These are phyloP conservation scores for Luehdorfia chinensis DNA, from an alignment of 1,140 invertebrate species.

Conservation along the genomic window DNA sequence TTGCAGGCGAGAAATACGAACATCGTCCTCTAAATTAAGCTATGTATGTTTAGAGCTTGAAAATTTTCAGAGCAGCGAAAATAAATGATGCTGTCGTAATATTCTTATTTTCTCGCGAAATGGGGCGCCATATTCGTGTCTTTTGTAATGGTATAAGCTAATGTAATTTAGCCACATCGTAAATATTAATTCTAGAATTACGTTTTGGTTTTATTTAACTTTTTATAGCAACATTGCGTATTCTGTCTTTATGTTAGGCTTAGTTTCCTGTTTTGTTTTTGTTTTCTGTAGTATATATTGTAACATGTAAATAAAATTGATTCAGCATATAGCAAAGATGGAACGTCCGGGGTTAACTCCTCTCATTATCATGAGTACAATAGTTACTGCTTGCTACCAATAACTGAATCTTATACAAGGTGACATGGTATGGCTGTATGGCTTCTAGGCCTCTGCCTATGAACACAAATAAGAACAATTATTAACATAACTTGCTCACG, in stretches of 20 bases:
- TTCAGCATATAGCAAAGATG: too few species aligned
- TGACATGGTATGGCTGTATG: too few species aligned
- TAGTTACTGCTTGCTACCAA: too few species aligned
- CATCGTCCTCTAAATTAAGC: slow-evolving; percentile 13
- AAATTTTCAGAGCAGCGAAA: slow-evolving; percentile 17
- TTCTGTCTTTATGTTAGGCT: neutral
- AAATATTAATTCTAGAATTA: slow-evolving; percentile 11
- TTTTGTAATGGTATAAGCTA: slow-evolving; percentile 15
- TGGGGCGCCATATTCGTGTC: slow-evolving; percentile 2
- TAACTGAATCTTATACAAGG: too few species aligned
- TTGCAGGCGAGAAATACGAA: slow-evolving; percentile 4
- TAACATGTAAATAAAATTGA: too few species aligned
- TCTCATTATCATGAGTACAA: too few species aligned
- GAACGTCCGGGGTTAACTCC: too few species aligned
- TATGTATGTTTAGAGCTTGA: slow-evolving; percentile 15
- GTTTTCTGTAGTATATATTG: neutral
- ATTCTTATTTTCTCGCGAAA: slow-evolving; percentile 7
- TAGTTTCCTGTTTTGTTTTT: neutral
- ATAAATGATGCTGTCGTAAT: slow-evolving; percentile 14
- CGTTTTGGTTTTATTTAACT: slow-evolving; percentile 8
- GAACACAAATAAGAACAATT: too few species aligned
- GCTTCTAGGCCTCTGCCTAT: too few species aligned
- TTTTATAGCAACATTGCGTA: neutral
- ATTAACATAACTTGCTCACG: too few species aligned
- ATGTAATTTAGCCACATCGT: slow-evolving; percentile 14